A percentile compares a stretch with the other conserved stretches of the same genome.
These are phyloP conservation scores for Ophthalmolycus amberensis DNA, from an alignment of 2,113 vertebrate genomes.

Conservation along the genomic window DNA sequence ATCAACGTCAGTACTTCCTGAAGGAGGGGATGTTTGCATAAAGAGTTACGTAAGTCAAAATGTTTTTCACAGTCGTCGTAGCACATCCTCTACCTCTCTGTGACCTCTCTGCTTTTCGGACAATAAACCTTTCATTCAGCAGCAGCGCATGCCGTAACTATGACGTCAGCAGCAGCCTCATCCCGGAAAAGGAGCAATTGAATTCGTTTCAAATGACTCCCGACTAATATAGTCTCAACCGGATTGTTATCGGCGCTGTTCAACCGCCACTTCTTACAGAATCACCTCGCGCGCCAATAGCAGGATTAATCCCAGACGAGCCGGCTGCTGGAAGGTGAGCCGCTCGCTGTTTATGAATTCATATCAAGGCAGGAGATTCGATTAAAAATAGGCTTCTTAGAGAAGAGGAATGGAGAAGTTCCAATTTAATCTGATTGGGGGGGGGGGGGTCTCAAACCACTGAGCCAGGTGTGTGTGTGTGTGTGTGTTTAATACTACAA, in stretches of 20 bases:
- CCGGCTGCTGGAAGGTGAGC: constrained; percentile 47
- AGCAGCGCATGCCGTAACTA: constrained; percentile 15
- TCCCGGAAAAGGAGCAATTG: constrained; percentile 35
- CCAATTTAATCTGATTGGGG: constrained; percentile 37
- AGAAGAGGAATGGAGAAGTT: constrained; percentile 30
- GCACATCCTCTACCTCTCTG: no score
- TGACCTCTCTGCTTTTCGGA: constrained; percentile 13
- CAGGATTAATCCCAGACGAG: constrained; percentile 63
- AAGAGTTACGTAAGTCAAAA: no score
- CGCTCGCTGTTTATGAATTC: constrained; percentile 51
- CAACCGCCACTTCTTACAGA: constrained; percentile 25
- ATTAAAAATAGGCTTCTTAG: constrained; percentile 47
- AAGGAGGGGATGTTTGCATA: no score
- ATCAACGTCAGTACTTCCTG: no score
- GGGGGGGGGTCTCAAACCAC: constrained; percentile 14
- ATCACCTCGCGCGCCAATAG: constrained; percentile 47
- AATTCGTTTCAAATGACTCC: constrained; percentile 44
- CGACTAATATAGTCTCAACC: constrained; percentile 42
- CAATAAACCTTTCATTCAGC: constrained; percentile 24
- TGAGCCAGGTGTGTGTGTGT: constrained; percentile 21
- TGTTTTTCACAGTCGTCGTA: no score
- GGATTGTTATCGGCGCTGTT: constrained; percentile 59
- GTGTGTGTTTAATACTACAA: constrained; percentile 35
- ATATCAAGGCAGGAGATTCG: constrained; percentile 60
- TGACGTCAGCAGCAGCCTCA: constrained; percentile 34